Evolutionary conservation across 2,888 invertebrate species (phyloP).

Genomic region (Eristalinus aeneus): DNA sequence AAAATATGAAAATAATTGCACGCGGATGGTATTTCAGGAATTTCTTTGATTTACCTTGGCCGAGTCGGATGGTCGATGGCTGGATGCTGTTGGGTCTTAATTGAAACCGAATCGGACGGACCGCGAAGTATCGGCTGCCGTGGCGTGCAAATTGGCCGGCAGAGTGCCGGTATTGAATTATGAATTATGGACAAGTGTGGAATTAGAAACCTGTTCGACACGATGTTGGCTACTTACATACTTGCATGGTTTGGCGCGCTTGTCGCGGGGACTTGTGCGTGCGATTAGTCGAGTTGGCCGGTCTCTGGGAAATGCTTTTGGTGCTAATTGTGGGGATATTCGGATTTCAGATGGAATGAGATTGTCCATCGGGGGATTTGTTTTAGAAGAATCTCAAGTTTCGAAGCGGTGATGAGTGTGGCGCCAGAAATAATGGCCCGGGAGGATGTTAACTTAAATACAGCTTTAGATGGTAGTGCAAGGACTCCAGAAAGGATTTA

Average conservation of each 20-base stretch:
- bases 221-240: background rate
- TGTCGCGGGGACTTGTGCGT: background rate
- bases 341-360: background rate
- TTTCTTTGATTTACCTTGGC: constrained; percentile 59
- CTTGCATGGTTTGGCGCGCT: background rate
- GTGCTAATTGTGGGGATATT: background rate
- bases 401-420: no score
- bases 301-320: background rate
- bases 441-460: no score
- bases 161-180: constrained; percentile 13
- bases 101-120: constrained; percentile 46
- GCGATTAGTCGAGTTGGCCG: background rate
- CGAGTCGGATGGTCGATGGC: background rate
- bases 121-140: constrained; percentile 3
- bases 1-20: constrained; percentile 70
- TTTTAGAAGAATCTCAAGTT: background rate
- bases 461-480: no score
- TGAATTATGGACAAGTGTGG: constrained; percentile 19
- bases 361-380: background rate
- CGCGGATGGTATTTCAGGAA: constrained; percentile 66
- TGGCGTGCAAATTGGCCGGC: constrained; percentile 48
- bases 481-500: no score
- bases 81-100: constrained; percentile 17
- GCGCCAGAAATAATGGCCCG: no score
- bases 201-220: constrained; percentile 3